phyloP scores from a whole-genome alignment of 2,888 invertebrate genomes.

The Epistrophella euchroma region DNA sequence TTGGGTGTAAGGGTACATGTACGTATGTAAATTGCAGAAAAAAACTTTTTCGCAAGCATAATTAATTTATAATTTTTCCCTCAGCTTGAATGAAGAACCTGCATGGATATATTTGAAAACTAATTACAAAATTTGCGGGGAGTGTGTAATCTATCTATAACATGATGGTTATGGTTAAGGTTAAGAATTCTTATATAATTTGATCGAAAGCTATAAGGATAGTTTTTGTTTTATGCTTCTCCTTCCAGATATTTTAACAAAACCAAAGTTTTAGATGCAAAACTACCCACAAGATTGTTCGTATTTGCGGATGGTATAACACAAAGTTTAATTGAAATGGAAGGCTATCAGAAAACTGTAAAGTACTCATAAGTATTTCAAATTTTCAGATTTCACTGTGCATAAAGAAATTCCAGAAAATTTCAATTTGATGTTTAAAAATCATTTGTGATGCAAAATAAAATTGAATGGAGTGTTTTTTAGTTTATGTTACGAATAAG shows the following conservation, averaged over 20 bases:
- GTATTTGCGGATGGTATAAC: not conserved
- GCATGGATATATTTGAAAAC: constrained; percentile 4
- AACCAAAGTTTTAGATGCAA: not conserved
- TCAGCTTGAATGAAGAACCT: not conserved
- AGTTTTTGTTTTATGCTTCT: not conserved
- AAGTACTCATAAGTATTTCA: not conserved
- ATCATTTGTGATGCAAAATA: no score
- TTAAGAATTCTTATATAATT: not conserved
- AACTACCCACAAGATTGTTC: not conserved
- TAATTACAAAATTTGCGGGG: constrained; percentile 4
- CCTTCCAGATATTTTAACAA: not conserved
- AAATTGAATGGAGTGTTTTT: no score
- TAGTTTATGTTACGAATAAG: no score
- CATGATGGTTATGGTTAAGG: not conserved
- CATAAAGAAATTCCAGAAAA: no score
- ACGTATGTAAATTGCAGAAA: not conserved
- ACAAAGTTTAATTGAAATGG: not conserved
- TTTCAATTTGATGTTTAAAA: no score
- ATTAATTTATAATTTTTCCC: constrained; percentile 52
- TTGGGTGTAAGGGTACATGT: not conserved
- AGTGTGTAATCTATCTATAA: not conserved
- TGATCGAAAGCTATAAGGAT: not conserved
- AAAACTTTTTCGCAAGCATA: constrained; percentile 49
- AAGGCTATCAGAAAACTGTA: not conserved
- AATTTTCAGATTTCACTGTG: no score